Conservation (phyloP, 2,888 invertebrate species). For the Pseudeuparius sepicola region DNA sequence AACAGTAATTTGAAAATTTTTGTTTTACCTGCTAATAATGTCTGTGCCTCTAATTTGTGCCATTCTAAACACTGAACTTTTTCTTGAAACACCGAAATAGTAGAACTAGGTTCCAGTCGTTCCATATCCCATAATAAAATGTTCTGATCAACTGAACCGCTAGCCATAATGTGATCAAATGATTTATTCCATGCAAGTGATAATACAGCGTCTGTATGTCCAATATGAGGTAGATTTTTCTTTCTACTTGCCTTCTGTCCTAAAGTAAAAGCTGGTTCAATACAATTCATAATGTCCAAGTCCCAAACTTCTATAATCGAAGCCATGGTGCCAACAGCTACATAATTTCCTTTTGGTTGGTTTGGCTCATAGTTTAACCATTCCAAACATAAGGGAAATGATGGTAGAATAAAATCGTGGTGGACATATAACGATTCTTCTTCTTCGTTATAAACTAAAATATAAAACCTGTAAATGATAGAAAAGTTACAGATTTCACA, state of each 20-base stretch:
- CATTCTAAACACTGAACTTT: constrained; percentile 78
- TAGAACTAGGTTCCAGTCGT: constrained; percentile 63
- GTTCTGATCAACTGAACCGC: constrained; percentile 84
- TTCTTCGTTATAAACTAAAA: constrained; percentile 78
- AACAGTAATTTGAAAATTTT: not conserved
- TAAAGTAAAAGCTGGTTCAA: constrained; percentile 79
- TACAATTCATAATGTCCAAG: constrained; percentile 81
- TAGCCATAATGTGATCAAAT: constrained; percentile 75
- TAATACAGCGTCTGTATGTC: constrained; percentile 86
- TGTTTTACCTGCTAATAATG: constrained; percentile 50
- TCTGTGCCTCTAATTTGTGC: constrained; percentile 75
- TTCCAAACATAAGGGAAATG: constrained; percentile 86
- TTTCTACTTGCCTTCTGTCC: constrained; percentile 19
- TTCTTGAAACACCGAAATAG: constrained; percentile 62
- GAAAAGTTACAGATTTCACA: not conserved
- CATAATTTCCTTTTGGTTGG: constrained; percentile 69
- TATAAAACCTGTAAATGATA: constrained; percentile 13
- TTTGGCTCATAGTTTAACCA: constrained; percentile 84
- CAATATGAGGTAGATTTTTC: constrained; percentile 52
- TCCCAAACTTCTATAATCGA: constrained; percentile 96
- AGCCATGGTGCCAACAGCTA: constrained; percentile 89
- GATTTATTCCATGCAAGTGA: constrained; percentile 85
- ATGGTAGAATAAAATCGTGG: constrained; percentile 83
- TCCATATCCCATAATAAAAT: constrained; percentile 90
- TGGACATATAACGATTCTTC: constrained; percentile 88